Evolutionary conservation across 1,140 invertebrate species (phyloP).

Genomic region (Apolygus lucorum): DNA sequence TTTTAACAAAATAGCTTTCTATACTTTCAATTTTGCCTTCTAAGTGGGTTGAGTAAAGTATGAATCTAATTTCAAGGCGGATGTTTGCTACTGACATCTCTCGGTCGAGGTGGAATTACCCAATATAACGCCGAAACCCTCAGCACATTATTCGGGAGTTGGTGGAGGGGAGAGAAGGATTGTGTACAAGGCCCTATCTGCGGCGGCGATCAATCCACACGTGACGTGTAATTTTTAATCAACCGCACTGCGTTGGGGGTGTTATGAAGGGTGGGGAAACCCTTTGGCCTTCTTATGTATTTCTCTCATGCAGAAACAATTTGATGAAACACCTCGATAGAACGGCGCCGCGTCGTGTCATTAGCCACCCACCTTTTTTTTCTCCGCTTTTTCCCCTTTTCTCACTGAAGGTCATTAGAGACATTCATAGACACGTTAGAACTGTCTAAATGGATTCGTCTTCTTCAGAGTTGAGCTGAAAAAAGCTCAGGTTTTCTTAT

Average conservation of each 20-base stretch:
- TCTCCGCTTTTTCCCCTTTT: neutral
- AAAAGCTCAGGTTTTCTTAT: no score
- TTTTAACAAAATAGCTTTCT: no score
- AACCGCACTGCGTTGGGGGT: no score
- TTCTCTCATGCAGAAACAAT: constrained; percentile 16
- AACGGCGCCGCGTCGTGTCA: constrained; percentile 7
- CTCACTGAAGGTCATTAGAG: neutral
- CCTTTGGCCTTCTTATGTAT: constrained; percentile 14
- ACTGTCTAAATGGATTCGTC: neutral
- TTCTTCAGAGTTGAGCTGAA: neutral
- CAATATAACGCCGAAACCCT: no score
- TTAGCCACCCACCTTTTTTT: neutral
- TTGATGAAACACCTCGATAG: constrained; percentile 11
- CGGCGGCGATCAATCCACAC: neutral
- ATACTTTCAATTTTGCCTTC: no score
- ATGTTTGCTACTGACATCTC: no score
- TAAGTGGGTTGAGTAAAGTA: no score
- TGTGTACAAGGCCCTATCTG: neutral
- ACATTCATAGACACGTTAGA: neutral
- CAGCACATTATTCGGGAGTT: no score
- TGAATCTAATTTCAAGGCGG: no score
- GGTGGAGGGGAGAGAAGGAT: no score
- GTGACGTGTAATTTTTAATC: constrained; percentile 16
- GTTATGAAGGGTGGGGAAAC: neutral
- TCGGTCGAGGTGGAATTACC: no score